Conservation (phyloP, 2,113 vertebrate species). For the Chionis minor region DNA sequence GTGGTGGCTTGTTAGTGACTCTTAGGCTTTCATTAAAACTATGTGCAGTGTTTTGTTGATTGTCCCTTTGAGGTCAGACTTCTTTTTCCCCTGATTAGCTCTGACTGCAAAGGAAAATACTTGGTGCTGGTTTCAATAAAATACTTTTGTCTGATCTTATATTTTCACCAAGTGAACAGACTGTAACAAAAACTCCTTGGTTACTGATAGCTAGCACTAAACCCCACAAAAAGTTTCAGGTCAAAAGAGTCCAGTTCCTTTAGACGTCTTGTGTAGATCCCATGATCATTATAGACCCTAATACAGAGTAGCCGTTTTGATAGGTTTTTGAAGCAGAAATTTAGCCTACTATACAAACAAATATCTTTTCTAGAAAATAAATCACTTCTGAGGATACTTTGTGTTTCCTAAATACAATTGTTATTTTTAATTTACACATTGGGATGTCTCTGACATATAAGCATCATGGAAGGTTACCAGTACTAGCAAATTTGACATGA, state of each 20-base stretch:
- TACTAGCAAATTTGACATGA: not conserved
- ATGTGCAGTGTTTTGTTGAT: not conserved
- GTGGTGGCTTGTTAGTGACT: not conserved
- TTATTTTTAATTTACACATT: not conserved
- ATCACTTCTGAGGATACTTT: not conserved
- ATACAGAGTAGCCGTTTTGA: not conserved
- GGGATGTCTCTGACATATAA: no score
- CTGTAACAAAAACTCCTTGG: not conserved
- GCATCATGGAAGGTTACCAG: not conserved
- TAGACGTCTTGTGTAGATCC: not conserved
- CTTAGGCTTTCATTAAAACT: not conserved
- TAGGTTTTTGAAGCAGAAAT: not conserved
- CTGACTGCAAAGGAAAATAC: not conserved
- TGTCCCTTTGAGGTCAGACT: not conserved
- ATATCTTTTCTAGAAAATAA: not conserved
- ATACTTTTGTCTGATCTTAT: not conserved
- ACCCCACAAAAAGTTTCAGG: accelerated
- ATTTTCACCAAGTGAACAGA: not conserved
- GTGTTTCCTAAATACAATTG: not conserved
- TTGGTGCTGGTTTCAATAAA: not conserved
- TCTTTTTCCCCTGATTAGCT: not conserved
- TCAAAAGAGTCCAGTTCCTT: not conserved
- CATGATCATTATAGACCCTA: not conserved
- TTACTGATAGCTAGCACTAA: not conserved
- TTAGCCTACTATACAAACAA: not conserved